These are phyloP conservation scores for Dendrolimus punctatus DNA, from an alignment of 1,140 invertebrate genomes.

Conservation along the genomic window DNA sequence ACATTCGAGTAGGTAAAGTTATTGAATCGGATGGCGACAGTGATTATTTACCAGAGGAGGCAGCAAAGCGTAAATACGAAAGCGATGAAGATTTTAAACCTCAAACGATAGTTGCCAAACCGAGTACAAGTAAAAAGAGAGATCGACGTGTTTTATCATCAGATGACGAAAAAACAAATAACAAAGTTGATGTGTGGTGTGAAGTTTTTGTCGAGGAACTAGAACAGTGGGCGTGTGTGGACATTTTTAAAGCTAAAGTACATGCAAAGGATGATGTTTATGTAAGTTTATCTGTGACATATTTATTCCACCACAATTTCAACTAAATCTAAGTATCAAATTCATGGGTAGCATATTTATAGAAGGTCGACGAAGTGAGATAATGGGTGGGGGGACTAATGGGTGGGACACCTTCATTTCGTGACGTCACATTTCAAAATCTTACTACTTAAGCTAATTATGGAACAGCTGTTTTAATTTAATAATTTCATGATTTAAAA, in stretches of 20 bases:
- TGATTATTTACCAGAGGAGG: conserved; percentile 66
- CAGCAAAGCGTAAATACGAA: conserved; percentile 28
- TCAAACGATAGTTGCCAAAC: conserved; percentile 36
- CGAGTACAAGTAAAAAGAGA: conserved; percentile 32
- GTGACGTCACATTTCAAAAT: no score
- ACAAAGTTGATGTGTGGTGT: conserved; percentile 83
- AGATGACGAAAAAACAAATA: conserved; percentile 68
- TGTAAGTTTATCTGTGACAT: conserved; percentile 71
- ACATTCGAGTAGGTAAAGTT: conserved; percentile 26
- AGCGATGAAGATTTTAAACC: conserved; percentile 69
- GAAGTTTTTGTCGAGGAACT: conserved; percentile 90
- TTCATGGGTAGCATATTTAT: no score
- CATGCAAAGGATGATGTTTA: conserved; percentile 82
- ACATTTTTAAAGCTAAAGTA: conserved; percentile 80
- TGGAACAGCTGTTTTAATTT: no score
- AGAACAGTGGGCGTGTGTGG: conserved; percentile 86
- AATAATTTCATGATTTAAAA: no score
- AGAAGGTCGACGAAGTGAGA: no score
- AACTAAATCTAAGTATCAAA: no score
- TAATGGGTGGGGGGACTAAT: no score
- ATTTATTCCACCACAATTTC: no score
- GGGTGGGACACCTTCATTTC: no score
- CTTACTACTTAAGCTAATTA: no score
- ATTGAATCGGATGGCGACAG: conserved; percentile 66
- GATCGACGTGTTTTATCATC: conserved; percentile 74